Conservation (phyloP, 2,888 invertebrate species). For the Andrena bicolor region DNA sequence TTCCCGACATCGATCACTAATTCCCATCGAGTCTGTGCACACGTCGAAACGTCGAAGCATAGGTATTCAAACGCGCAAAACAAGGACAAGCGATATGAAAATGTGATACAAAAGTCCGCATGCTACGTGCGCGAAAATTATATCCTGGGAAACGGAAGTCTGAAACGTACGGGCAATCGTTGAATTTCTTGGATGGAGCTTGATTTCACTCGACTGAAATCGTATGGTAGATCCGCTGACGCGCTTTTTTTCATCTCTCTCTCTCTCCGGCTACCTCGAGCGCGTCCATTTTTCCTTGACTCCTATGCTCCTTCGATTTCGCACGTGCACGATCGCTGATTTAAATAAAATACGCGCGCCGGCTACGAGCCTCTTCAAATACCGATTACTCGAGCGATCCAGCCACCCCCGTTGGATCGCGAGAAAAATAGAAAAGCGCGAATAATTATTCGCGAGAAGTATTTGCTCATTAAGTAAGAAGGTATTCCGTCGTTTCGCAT, state of each 20-base stretch:
- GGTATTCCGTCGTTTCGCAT: constrained; percentile 32
- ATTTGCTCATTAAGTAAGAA: constrained; percentile 53
- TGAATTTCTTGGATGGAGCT: constrained; percentile 37
- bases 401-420: not conserved
- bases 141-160: constrained; percentile 24
- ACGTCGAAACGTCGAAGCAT: not conserved
- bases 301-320: not conserved
- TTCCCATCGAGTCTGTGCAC: not conserved
- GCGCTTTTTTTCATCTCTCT: constrained; percentile 1
- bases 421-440: constrained; percentile 2
- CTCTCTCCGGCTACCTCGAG: not conserved
- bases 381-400: constrained; percentile 20
- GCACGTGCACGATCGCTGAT: not conserved
- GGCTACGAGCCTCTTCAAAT: constrained; percentile 2
- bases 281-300: not conserved
- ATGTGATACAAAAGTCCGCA: not conserved
- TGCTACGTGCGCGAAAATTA: too few relatives aligned
- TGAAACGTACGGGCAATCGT: constrained; percentile 12
- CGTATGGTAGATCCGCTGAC: constrained; percentile 34
- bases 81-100: not conserved
- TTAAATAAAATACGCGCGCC: constrained; percentile 14
- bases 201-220: constrained; percentile 49
- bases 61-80: not conserved
- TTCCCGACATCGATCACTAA: not conserved
- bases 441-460: constrained; percentile 40